phyloP scores from a whole-genome alignment of 2,797 vertebrate genomes.

The Myotis planiceps region DNA sequence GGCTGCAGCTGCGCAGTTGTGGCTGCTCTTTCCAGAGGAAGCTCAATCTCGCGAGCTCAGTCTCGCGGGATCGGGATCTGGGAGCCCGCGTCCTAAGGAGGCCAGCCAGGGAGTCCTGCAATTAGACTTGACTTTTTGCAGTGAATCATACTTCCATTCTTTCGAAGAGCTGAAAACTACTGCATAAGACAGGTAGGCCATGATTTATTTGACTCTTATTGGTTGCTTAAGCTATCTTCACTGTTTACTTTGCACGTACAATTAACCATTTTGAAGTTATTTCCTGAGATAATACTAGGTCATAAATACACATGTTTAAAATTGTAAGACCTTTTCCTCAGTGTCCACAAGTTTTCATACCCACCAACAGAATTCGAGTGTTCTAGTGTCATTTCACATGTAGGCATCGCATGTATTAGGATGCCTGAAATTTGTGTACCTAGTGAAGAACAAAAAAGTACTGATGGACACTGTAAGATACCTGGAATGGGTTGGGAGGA shows the following conservation, averaged over 20 bases:
- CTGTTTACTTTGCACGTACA: background rate
- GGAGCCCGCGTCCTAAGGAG: background rate
- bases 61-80: background rate
- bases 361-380: background rate
- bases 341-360: background rate
- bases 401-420: background rate
- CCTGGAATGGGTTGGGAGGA: background rate
- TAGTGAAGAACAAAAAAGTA: background rate
- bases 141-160: background rate
- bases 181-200: background rate
- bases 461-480: background rate
- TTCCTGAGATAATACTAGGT: background rate
- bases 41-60: background rate
- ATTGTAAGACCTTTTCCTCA: background rate
- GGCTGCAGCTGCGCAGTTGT: background rate
- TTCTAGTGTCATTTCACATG: background rate
- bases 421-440: background rate
- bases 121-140: background rate
- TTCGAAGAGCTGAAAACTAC: background rate
- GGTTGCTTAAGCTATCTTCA: background rate
- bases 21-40: background rate
- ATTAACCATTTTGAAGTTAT: background rate
- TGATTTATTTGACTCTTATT: background rate
- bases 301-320: background rate
- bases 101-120: no score